A percentile compares a stretch with the other conserved stretches of the same genome.
Evolutionary conservation across 1,140 invertebrate species (phyloP).

Genomic region (Sycobia sp.): DNA sequence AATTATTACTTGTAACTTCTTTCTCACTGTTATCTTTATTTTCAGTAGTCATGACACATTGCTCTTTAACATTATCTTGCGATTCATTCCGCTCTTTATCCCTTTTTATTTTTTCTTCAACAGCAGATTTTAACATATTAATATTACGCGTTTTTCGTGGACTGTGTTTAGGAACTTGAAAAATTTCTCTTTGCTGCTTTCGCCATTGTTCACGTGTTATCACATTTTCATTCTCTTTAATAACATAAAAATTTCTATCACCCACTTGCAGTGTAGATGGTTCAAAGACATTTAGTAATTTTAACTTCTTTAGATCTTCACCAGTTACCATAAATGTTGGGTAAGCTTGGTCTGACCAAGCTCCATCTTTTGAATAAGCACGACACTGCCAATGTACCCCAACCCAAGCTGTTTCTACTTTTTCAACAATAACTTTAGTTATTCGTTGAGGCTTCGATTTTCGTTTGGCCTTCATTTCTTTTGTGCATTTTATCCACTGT

Average conservation of each 20-base stretch:
- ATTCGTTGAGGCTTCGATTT: conserved; percentile 67
- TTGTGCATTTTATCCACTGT: conserved; percentile 77
- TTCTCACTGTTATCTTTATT: conserved; percentile 42
- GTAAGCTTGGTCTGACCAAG: conserved; percentile 65
- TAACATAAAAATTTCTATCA: conserved; percentile 75
- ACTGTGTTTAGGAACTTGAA: conserved; percentile 58
- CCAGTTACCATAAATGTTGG: conserved; percentile 75
- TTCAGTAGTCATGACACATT: conserved; percentile 37
- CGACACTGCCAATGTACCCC: conserved; percentile 83
- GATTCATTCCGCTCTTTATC: conserved; percentile 36
- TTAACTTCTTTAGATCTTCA: conserved; percentile 77
- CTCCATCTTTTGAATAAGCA: conserved; percentile 70
- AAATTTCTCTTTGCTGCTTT: conserved; percentile 56
- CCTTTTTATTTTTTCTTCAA: conserved; percentile 45
- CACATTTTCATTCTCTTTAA: conserved; percentile 66
- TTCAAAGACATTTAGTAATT: conserved; percentile 83
- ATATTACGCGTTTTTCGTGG: conserved; percentile 48
- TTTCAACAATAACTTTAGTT: conserved; percentile 67
- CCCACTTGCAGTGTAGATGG: conserved; percentile 88
- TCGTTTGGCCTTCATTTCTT: conserved; percentile 73
- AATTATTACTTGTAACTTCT: conserved; percentile 42
- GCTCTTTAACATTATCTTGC: conserved; percentile 38
- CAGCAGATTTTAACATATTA: conserved; percentile 43
- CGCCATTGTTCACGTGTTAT: conserved; percentile 67
- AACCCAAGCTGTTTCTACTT: conserved; percentile 68